Conservation (phyloP, 2,797 vertebrate genomes). For the Delichon dasypus region DNA sequence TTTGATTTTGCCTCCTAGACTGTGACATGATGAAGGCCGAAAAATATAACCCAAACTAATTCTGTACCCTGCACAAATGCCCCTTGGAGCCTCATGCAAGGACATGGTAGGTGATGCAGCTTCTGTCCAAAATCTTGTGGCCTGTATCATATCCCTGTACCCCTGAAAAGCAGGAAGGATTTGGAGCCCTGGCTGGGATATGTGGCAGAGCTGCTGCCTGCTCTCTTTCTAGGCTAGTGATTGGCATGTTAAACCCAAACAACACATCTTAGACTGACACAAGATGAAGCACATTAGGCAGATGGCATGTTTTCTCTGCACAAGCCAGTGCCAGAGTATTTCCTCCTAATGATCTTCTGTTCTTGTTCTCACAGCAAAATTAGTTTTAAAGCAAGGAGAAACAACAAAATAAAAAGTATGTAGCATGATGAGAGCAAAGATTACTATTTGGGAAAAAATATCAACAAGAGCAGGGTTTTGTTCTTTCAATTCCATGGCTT, state of each 20-base stretch:
- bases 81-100: not conserved
- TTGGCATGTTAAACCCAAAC: constrained; percentile 47
- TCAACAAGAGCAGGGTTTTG: not conserved
- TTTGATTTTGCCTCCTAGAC: not conserved
- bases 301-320: constrained; percentile 54
- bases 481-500: constrained; percentile 15
- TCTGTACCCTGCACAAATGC: not conserved
- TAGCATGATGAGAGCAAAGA: constrained; percentile 9
- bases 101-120: not conserved
- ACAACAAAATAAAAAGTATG: not conserved
- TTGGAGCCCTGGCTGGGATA: not conserved
- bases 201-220: not conserved
- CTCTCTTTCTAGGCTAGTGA: constrained; percentile 18
- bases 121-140: not conserved
- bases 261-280: constrained; percentile 38
- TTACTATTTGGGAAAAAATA: constrained; percentile 21
- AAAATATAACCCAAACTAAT: not conserved
- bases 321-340: not conserved
- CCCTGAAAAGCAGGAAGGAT: not conserved
- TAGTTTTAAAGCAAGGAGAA: constrained; percentile 49
- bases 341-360: constrained; percentile 38
- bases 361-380: constrained; percentile 51
- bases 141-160: not conserved
- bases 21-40: not conserved
- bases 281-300: constrained; percentile 59